Conservation (phyloP, 30 jellyfish, hydroid and myxozoan genomes). For the Aurelia aurita region DNA sequence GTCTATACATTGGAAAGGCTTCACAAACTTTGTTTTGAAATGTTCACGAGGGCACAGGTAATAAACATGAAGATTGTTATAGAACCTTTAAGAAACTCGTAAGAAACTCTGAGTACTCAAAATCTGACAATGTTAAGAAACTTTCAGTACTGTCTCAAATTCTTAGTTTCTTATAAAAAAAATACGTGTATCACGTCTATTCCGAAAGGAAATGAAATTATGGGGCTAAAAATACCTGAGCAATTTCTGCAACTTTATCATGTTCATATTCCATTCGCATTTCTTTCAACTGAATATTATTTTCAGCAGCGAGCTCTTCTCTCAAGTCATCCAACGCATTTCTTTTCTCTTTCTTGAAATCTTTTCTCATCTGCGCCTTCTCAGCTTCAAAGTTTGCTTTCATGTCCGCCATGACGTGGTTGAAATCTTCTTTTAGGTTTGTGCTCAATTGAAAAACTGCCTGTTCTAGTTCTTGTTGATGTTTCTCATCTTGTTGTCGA, state of each 20-base stretch:
- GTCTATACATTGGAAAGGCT: no score
- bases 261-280: constrained; percentile 47
- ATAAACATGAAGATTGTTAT: no score
- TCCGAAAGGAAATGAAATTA: background rate
- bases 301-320: constrained; percentile 49
- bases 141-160: no score
- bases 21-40: no score
- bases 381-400: constrained; percentile 56
- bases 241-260: constrained; percentile 38
- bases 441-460: constrained; percentile 60
- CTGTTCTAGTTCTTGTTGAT: constrained; percentile 50
- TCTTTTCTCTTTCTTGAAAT: constrained; percentile 23
- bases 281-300: constrained; percentile 28
- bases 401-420: constrained; percentile 57
- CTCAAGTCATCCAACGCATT: constrained; percentile 38
- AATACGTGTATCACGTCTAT: no score
- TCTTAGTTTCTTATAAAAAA: no score
- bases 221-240: constrained; percentile 16
- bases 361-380: constrained; percentile 44
- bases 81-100: no score
- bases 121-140: no score
- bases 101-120: no score
- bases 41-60: no score
- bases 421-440: constrained; percentile 47
- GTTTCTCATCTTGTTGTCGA: constrained; percentile 45